Evolutionary conservation across 2,888 invertebrate species (phyloP).

Genomic region (Autographa pulchrina): DNA sequence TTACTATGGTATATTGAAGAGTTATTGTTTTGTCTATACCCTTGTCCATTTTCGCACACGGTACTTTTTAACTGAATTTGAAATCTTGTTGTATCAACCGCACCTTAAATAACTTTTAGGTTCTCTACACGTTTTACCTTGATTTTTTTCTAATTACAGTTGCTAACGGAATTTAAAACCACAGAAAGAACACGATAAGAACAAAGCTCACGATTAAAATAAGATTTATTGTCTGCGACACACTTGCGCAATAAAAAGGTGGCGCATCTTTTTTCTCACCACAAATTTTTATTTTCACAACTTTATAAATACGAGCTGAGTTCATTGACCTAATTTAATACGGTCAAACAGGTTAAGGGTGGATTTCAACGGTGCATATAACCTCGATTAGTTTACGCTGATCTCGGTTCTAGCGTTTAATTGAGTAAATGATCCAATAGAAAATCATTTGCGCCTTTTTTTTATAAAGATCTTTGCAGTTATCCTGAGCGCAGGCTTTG

Average conservation of each 20-base stretch:
- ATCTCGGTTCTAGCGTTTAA: not conserved
- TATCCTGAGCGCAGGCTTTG: no score
- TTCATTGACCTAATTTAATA: constrained; percentile 58
- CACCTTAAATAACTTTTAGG: not conserved
- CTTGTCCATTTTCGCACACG: no score
- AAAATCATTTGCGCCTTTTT: no score
- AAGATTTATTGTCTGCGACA: constrained; percentile 34
- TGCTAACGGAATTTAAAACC: not conserved
- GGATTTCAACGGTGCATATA: not conserved
- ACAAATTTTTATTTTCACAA: constrained; percentile 53
- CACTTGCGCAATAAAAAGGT: constrained; percentile 42
- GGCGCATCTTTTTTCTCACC: constrained; percentile 17
- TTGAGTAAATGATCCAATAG: no score
- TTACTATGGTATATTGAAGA: no score
- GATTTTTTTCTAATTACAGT: not conserved
- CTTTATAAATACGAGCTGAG: constrained; percentile 44
- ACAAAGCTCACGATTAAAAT: constrained; percentile 11
- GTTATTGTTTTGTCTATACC: no score
- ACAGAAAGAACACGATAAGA: not conserved
- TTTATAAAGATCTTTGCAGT: no score
- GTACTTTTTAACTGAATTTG: no score
- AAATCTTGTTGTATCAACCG: not conserved
- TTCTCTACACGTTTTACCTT: not conserved
- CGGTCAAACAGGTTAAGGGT: constrained; percentile 51
- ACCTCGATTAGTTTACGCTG: not conserved